A percentile compares a stretch with the other conserved stretches of the same genome.
These are phyloP conservation scores for Egretta garzetta DNA, from an alignment of 2,113 vertebrate genomes.

Conservation along the genomic window DNA sequence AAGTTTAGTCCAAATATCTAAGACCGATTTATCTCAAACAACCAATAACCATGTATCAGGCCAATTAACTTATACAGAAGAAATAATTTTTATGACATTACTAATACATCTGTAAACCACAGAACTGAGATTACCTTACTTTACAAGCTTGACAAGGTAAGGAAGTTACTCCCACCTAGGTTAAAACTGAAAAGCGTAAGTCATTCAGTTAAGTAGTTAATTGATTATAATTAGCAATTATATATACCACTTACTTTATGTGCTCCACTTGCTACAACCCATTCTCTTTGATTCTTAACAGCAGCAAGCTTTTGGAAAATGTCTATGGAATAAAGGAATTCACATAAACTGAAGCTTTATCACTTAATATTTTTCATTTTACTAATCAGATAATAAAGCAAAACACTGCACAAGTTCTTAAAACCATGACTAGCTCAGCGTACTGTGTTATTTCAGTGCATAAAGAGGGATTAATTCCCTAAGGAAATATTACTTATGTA, in stretches of 20 bases:
- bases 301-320: conserved; percentile 89
- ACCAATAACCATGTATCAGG: neutral
- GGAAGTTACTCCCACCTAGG: neutral
- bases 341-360: neutral
- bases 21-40: neutral
- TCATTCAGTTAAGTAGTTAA: neutral
- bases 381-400: neutral
- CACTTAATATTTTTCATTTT: neutral
- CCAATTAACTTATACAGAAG: neutral
- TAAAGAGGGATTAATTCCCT: neutral
- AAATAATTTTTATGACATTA: neutral
- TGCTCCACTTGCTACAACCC: conserved; percentile 80
- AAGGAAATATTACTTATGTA: neutral
- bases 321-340: conserved; percentile 70
- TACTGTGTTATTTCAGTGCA: neutral
- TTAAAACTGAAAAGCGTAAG: neutral
- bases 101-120: neutral
- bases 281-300: conserved; percentile 79
- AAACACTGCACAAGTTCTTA: neutral
- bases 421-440: neutral
- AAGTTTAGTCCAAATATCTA: neutral
- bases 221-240: neutral
- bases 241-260: conserved; percentile 77
- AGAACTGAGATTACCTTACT: neutral
- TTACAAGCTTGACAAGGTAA: neutral